phyloP scores from a whole-genome alignment of 1,140 invertebrate species.

The Drosophila nikananu region DNA sequence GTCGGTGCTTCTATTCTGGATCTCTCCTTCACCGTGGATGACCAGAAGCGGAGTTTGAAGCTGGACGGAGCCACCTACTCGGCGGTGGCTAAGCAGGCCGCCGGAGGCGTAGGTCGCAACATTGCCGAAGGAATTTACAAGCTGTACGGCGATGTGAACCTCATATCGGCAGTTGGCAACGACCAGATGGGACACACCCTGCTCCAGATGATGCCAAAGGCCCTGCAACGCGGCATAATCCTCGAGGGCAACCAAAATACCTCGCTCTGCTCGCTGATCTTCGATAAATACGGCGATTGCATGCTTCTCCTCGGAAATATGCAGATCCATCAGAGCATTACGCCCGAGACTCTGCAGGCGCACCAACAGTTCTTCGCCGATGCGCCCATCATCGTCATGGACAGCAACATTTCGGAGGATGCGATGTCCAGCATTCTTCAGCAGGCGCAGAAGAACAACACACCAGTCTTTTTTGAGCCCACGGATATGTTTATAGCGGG shows the following conservation, averaged over 20 bases:
- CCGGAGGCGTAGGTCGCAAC: slow-evolving; percentile 96
- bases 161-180: slow-evolving; percentile 93
- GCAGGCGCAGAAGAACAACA: slow-evolving; percentile 87
- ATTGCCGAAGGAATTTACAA: slow-evolving; percentile 93
- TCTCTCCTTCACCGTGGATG: slow-evolving; percentile 63
- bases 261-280: slow-evolving; percentile 90
- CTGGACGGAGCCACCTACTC: slow-evolving; percentile 92
- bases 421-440: slow-evolving; percentile 89
- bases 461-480: slow-evolving; percentile 91
- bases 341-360: slow-evolving; percentile 86
- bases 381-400: slow-evolving; percentile 91
- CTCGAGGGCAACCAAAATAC: slow-evolving; percentile 86
- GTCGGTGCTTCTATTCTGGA: slow-evolving; percentile 80
- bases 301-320: slow-evolving; percentile 93
- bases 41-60: slow-evolving; percentile 86
- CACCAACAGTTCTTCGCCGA: slow-evolving; percentile 86
- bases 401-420: slow-evolving; percentile 91
- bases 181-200: slow-evolving; percentile 88
- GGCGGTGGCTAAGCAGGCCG: slow-evolving; percentile 88
- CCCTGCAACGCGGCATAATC: slow-evolving; percentile 80
- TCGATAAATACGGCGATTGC: slow-evolving; percentile 91
- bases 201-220: slow-evolving; percentile 74
- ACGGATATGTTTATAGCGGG: slow-evolving; percentile 88
- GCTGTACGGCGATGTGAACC: slow-evolving; percentile 88
- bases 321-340: slow-evolving; percentile 91